Conservation (phyloP, 2,113 vertebrate species). For the rat (Rattus norvegicus) region DNA sequence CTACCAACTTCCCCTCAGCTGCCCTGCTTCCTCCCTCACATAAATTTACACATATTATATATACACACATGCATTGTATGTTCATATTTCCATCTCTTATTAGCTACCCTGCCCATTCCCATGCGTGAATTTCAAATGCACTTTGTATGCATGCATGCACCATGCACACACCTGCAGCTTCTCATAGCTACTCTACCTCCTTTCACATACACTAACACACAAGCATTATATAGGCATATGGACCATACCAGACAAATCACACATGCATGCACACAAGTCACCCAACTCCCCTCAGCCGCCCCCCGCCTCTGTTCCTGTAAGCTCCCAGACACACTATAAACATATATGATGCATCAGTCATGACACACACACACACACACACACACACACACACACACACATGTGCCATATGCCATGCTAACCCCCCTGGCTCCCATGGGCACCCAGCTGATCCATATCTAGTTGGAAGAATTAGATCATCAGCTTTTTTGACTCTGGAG, state of each 20-base stretch:
- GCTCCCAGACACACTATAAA: not conserved
- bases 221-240: not conserved
- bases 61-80: not conserved
- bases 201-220: not conserved
- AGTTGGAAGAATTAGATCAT: not conserved
- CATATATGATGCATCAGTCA: not conserved
- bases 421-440: not conserved
- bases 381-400: too few relatives aligned
- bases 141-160: not conserved
- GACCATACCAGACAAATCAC: not conserved
- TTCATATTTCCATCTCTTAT: not conserved
- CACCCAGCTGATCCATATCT: not conserved
- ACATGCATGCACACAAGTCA: not conserved
- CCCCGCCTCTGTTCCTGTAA: not conserved
- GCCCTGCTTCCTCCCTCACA: not conserved
- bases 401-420: too few relatives aligned
- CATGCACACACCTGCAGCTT: not conserved
- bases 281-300: not conserved
- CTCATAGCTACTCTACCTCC: not conserved
- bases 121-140: not conserved
- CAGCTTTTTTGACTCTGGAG: not conserved
- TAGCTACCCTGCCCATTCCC: not conserved
- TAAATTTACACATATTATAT: too few relatives aligned
- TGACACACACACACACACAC: too few relatives aligned
- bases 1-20: too few relatives aligned